These are phyloP conservation scores for Drosophila robusta DNA, from an alignment of 2,888 invertebrate species.

Conservation along the genomic window DNA sequence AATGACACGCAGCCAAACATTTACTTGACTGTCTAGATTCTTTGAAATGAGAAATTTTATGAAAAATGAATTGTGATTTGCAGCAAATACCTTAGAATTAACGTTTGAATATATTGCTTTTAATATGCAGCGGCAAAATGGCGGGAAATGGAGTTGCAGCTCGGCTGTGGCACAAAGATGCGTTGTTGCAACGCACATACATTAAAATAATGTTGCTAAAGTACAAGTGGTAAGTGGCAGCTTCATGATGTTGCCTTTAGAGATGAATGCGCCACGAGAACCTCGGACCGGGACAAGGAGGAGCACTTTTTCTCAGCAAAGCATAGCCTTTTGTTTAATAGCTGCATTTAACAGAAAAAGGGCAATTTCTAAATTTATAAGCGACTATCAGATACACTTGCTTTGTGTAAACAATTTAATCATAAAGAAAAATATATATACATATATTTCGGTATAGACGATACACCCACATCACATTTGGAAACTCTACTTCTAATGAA, in stretches of 20 bases:
- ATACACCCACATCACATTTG: too few relatives aligned
- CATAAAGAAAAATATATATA: too few relatives aligned
- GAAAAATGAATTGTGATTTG: background rate
- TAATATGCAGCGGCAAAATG: slow-evolving; percentile 12
- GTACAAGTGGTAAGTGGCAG: slow-evolving; percentile 73
- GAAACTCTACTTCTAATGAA: too few relatives aligned
- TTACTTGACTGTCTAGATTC: background rate
- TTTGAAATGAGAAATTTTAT: background rate
- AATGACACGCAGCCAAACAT: slow-evolving; percentile 37
- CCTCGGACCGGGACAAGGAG: background rate
- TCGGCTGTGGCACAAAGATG: background rate
- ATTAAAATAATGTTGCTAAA: slow-evolving; percentile 58
- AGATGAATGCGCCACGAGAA: background rate
- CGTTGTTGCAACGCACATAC: slow-evolving; percentile 19
- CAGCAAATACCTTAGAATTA: background rate
- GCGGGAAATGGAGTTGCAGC: slow-evolving; percentile 1
- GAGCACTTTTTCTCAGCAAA: slow-evolving; percentile 26
- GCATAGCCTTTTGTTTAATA: slow-evolving; percentile 41
- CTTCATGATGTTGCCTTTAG: slow-evolving; percentile 51
- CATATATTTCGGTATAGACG: too few relatives aligned
- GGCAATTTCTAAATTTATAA: fast-evolving
- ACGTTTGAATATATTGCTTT: slow-evolving; percentile 58
- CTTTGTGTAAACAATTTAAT: too few relatives aligned
- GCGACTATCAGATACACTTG: slow-evolving; percentile 15
- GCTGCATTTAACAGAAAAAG: slow-evolving; percentile 38